Evolutionary conservation across 2,888 invertebrate species (phyloP).

Genomic region (Amphipyra tragopoginis): DNA sequence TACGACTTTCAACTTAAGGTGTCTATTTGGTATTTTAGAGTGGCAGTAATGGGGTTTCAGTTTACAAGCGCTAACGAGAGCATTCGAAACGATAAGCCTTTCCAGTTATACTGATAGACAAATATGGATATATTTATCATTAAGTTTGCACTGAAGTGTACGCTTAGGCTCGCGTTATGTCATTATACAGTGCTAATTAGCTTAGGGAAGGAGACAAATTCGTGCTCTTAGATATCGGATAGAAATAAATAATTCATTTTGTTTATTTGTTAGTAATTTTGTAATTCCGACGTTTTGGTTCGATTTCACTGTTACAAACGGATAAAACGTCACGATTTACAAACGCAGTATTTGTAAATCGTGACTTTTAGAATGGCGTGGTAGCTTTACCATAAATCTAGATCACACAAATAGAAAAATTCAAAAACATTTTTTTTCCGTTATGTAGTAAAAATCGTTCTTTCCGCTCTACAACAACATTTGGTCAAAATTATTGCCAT

Average conservation of each 20-base stretch:
- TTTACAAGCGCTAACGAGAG: constrained; percentile 87
- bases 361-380: constrained; percentile 4
- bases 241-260: constrained; percentile 62
- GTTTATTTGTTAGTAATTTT: constrained; percentile 53
- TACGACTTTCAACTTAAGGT: constrained; percentile 67
- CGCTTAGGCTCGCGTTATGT: constrained; percentile 72
- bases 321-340: too few relatives aligned
- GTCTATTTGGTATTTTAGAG: constrained; percentile 62
- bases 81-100: constrained; percentile 82
- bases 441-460: too few relatives aligned
- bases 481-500: too few relatives aligned
- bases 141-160: constrained; percentile 81
- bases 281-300: constrained; percentile 44
- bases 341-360: too few relatives aligned
- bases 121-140: constrained; percentile 89
- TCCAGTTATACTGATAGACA: constrained; percentile 87
- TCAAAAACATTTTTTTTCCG: too few relatives aligned
- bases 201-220: constrained; percentile 76
- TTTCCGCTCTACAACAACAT: too few relatives aligned
- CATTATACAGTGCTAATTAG: constrained; percentile 81
- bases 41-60: constrained; percentile 82
- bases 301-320: constrained; percentile 38
- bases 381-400: constrained; percentile 20
- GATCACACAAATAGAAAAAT: constrained; percentile 1
- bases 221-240: constrained; percentile 55